phyloP scores from a whole-genome alignment of 2,888 invertebrate genomes.

The Meiosimyza decipiens region DNA sequence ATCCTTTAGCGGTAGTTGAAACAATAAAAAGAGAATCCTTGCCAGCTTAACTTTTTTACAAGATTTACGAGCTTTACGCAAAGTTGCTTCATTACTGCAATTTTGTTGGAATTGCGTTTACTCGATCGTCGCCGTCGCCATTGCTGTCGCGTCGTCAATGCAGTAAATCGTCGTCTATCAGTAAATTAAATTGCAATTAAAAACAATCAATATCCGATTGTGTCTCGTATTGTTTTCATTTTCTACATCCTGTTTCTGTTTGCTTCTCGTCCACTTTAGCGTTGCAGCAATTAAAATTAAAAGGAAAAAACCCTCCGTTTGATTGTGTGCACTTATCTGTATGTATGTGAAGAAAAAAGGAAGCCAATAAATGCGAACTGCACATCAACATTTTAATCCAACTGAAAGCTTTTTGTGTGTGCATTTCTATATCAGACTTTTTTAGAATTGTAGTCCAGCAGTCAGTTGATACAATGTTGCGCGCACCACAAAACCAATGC shows the following conservation, averaged over 20 bases:
- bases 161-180: neutral
- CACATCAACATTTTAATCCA: slow-evolving; percentile 30
- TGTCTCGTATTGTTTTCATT: neutral
- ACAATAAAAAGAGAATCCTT: too few relatives aligned
- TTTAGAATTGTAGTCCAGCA: too few relatives aligned
- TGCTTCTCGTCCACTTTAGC: neutral
- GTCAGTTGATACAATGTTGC: too few relatives aligned
- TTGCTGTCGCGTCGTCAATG: neutral
- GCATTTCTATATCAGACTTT: neutral
- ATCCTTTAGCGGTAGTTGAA: too few relatives aligned
- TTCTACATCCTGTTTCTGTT: neutral
- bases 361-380: slow-evolving; percentile 42
- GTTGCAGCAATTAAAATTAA: neutral
- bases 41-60: too few relatives aligned
- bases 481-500: too few relatives aligned
- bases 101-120: too few relatives aligned
- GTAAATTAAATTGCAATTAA: slow-evolving; percentile 26
- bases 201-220: slow-evolving; percentile 20
- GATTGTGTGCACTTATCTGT: neutral
- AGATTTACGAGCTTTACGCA: too few relatives aligned
- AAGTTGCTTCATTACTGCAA: too few relatives aligned
- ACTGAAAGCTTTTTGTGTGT: slow-evolving; percentile 17
- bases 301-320: too few relatives aligned
- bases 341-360: neutral
- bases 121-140: too few relatives aligned